Percentiles rank a stretch among this genome's conserved stretches.
Conservation (phyloP, 2,113 vertebrate genomes). For the Meleagris gallopavo region DNA sequence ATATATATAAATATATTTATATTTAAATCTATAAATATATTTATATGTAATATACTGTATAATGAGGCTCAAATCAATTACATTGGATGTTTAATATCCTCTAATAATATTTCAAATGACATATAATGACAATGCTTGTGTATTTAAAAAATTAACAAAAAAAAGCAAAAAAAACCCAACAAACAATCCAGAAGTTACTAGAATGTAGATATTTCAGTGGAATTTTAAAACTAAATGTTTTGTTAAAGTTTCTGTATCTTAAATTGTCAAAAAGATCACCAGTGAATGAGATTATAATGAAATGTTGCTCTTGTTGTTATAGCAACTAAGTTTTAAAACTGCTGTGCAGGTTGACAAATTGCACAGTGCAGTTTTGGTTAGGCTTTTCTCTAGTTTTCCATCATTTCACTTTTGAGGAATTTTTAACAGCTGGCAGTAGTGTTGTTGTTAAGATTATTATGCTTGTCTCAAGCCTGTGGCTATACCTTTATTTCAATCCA, state of each 20-base stretch:
- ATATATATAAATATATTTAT: too few relatives aligned
- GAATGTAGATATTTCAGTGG: background rate
- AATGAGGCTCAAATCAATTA: background rate
- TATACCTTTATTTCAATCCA: background rate
- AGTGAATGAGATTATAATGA: slow-evolving; percentile 52
- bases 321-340: slow-evolving; percentile 64
- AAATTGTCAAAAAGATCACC: slow-evolving; percentile 43
- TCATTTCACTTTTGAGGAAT: slow-evolving; percentile 43
- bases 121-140: background rate
- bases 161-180: background rate
- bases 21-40: too few relatives aligned
- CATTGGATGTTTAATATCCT: background rate
- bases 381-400: background rate
- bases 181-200: background rate
- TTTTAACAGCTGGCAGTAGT: background rate
- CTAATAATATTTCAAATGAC: background rate
- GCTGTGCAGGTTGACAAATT: slow-evolving; percentile 48
- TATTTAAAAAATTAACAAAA: background rate
- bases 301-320: slow-evolving; percentile 67
- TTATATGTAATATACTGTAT: too few relatives aligned
- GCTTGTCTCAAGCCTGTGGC: background rate
- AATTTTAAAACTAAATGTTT: slow-evolving; percentile 31
- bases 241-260: slow-evolving; percentile 54
- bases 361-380: background rate
- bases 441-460: background rate